A percentile compares a stretch with the other conserved stretches of the same genome.
phyloP scores from a whole-genome alignment of 2,113 vertebrate species.

The Varanus salvator region DNA sequence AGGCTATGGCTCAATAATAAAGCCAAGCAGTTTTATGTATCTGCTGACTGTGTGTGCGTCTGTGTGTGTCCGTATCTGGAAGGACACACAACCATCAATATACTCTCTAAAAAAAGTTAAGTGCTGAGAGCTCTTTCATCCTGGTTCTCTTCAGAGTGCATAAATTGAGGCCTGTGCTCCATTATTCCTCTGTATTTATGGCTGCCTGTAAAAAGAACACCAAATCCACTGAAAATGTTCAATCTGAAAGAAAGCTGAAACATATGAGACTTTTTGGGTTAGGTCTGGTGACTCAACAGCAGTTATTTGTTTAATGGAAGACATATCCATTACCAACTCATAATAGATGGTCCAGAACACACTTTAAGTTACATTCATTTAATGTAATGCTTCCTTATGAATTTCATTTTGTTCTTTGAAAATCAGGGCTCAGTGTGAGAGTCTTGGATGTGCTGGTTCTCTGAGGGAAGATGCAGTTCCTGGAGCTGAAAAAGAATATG shows the following conservation, averaged over 20 bases:
- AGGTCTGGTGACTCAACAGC: neutral
- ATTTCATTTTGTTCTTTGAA: slow-evolving; percentile 1
- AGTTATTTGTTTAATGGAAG: slow-evolving; percentile 10
- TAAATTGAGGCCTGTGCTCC: neutral
- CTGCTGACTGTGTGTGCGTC: neutral
- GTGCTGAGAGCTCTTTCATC: slow-evolving; percentile 3
- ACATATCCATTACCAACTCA: neutral
- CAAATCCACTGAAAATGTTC: neutral
- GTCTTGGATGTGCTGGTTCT: neutral
- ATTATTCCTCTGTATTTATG: slow-evolving; percentile 11
- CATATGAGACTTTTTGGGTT: neutral
- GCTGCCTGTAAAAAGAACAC: neutral
- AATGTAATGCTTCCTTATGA: neutral
- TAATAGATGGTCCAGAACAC: neutral
- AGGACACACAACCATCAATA: slow-evolving; percentile 5
- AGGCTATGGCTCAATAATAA: slow-evolving; percentile 52
- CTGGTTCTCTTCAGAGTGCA: neutral
- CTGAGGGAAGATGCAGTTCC: neutral
- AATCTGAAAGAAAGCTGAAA: slow-evolving; percentile 1
- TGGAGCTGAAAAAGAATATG: neutral
- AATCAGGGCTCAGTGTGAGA: neutral
- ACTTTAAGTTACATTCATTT: neutral
- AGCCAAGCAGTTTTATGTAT: slow-evolving; percentile 28
- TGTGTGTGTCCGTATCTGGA: rapidly evolving
- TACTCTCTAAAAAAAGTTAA: neutral